phyloP scores from a whole-genome alignment of 2,888 invertebrate genomes.

The Morpho deidamia region DNA sequence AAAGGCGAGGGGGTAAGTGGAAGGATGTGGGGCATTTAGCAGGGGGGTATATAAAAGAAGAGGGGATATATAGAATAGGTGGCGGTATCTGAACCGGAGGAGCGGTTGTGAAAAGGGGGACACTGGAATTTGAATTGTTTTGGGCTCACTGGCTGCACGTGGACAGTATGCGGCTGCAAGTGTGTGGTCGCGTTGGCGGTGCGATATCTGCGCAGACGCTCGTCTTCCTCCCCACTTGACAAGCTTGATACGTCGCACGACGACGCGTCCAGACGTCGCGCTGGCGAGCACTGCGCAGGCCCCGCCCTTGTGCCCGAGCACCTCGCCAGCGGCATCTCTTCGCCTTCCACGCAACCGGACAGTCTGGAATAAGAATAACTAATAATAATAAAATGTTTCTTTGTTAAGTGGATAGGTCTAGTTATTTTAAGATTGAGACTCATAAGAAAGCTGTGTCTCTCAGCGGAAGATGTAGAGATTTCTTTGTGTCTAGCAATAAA shows the following conservation, averaged over 20 bases:
- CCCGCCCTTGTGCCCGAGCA: constrained; percentile 45
- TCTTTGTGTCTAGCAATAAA: no score
- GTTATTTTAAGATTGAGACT: no score
- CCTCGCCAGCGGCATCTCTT: constrained; percentile 69
- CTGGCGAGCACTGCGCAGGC: constrained; percentile 69
- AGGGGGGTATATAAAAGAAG: no score
- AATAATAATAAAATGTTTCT: neutral
- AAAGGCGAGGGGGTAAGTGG: no score
- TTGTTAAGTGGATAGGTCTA: neutral
- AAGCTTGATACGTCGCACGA: constrained; percentile 71
- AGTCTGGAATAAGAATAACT: constrained; percentile 44
- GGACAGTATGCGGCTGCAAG: constrained; percentile 30
- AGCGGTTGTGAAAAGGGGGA: no score
- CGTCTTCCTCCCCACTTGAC: constrained; percentile 74
- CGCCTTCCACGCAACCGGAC: constrained; percentile 66
- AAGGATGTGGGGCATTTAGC: no score
- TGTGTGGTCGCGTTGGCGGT: constrained; percentile 38
- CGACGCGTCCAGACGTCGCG: constrained; percentile 68
- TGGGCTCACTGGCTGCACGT: constrained; percentile 41
- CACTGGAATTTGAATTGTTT: no score
- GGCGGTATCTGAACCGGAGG: no score
- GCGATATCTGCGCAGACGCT: constrained; percentile 67
- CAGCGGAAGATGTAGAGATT: no score
- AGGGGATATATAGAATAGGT: no score
- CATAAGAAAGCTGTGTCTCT: no score